Conservation (phyloP, 2,113 vertebrate genomes). For the Spea multiplicata region DNA sequence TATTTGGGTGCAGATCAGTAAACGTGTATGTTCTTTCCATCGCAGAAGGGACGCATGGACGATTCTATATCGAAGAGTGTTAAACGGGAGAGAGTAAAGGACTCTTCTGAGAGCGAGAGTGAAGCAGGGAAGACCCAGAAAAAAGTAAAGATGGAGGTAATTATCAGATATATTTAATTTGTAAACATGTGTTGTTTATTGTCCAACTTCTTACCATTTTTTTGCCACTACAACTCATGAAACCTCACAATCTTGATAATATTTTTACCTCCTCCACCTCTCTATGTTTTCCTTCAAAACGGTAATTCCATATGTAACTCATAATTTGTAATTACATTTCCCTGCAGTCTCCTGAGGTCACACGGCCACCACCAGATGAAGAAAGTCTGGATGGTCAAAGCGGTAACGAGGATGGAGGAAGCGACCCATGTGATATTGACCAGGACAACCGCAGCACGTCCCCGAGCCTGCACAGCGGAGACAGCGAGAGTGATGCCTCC, state of each 20-base stretch:
- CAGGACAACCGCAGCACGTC: slow-evolving; percentile 98
- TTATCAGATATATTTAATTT: too few relatives aligned
- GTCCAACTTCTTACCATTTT: too few relatives aligned
- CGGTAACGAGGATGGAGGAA: slow-evolving; percentile 90
- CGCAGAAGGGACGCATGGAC: slow-evolving; percentile 71
- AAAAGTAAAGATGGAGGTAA: slow-evolving; percentile 91
- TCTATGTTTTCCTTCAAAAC: too few relatives aligned
- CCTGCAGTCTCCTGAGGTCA: slow-evolving; percentile 57
- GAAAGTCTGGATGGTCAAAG: slow-evolving; percentile 89
- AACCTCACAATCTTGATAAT: too few relatives aligned
- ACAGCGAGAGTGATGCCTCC: slow-evolving; percentile 91
- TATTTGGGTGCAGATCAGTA: too few relatives aligned
- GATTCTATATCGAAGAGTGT: slow-evolving; percentile 68
- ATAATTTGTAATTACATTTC: neutral
- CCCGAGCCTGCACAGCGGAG: slow-evolving; percentile 90
- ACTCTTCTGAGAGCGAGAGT: slow-evolving; percentile 95
- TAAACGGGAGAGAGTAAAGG: slow-evolving; percentile 86
- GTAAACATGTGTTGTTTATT: too few relatives aligned
- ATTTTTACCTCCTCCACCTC: too few relatives aligned
- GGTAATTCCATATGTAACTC: too few relatives aligned
- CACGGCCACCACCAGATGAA: slow-evolving; percentile 70
- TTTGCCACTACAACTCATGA: too few relatives aligned
- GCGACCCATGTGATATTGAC: slow-evolving; percentile 94
- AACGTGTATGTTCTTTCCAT: neutral
- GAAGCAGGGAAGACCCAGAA: slow-evolving; percentile 83